phyloP scores from a whole-genome alignment of 2,113 vertebrate species.

The Chunga burmeisteri region DNA sequence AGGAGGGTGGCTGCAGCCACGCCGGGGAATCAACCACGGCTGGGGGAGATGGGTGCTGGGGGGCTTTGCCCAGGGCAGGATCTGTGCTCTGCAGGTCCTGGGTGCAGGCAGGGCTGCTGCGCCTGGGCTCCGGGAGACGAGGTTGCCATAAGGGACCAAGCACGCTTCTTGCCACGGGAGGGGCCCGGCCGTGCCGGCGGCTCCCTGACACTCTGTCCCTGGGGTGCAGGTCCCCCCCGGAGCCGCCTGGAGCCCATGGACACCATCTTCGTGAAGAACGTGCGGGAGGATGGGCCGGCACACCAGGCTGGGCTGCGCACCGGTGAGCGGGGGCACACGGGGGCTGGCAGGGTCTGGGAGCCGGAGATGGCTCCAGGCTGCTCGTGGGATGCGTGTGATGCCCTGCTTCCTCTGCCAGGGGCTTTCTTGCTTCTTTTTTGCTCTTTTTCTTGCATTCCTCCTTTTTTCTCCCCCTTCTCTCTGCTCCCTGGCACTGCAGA shows the following conservation, averaged over 20 bases:
- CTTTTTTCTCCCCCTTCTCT: neutral
- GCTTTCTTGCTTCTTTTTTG: neutral
- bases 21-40: fast-evolving
- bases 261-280: constrained; percentile 98
- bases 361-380: neutral
- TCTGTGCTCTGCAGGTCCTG: too few species aligned
- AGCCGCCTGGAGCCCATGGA: constrained; percentile 96
- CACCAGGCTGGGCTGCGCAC: constrained; percentile 91
- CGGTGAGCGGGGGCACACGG: constrained; percentile 68
- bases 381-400: fast-evolving
- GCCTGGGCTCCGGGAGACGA: fast-evolving
- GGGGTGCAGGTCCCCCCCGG: constrained; percentile 9
- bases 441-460: neutral
- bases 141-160: fast-evolving
- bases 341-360: neutral
- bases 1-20: neutral
- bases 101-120: too few species aligned
- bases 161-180: fast-evolving
- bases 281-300: constrained; percentile 91
- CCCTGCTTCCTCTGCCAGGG: neutral
- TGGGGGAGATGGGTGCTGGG: fast-evolving
- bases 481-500: fast-evolving
- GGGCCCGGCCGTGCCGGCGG: neutral
- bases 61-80: neutral
- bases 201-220: neutral